These are phyloP conservation scores for Rhingia rostrata DNA, from an alignment of 2,888 invertebrate species.

Conservation along the genomic window DNA sequence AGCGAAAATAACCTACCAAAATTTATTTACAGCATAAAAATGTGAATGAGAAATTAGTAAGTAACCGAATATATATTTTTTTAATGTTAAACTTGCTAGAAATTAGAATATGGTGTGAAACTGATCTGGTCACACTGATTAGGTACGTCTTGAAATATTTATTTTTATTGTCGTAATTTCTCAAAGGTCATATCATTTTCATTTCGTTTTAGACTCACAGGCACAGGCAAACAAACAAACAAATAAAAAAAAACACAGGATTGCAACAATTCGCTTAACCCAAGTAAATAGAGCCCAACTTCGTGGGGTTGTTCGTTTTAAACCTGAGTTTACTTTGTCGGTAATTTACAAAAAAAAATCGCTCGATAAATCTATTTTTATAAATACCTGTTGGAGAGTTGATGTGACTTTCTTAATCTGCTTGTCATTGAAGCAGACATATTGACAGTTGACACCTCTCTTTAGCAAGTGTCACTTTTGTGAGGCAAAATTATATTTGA, in stretches of 20 bases:
- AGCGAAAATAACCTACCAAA: too few relatives aligned
- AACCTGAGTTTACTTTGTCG: neutral
- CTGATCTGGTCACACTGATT: too few relatives aligned
- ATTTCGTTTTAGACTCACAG: constrained; percentile 16
- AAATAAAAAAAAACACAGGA: constrained; percentile 1
- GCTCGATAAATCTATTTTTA: constrained; percentile 25
- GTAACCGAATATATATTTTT: too few relatives aligned
- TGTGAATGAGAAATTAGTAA: too few relatives aligned
- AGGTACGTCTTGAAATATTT: constrained; percentile 12
- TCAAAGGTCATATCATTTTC: constrained; percentile 60
- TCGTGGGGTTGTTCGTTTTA: neutral
- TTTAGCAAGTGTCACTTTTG: constrained; percentile 3
- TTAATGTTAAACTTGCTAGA: too few relatives aligned
- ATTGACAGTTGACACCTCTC: neutral
- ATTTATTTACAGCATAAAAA: too few relatives aligned
- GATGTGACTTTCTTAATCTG: neutral
- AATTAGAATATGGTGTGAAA: too few relatives aligned
- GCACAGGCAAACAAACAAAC: neutral
- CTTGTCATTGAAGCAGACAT: neutral
- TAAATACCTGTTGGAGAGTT: constrained; percentile 43
- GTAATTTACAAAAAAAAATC: neutral
- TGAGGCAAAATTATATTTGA: constrained; percentile 1
- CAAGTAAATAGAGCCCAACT: constrained; percentile 21
- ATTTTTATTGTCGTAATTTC: constrained; percentile 41
- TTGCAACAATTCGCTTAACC: neutral